Base-by-base conservation (phyloP, 2,888 invertebrate genomes). In the Chrysodeixis includens region DNA sequence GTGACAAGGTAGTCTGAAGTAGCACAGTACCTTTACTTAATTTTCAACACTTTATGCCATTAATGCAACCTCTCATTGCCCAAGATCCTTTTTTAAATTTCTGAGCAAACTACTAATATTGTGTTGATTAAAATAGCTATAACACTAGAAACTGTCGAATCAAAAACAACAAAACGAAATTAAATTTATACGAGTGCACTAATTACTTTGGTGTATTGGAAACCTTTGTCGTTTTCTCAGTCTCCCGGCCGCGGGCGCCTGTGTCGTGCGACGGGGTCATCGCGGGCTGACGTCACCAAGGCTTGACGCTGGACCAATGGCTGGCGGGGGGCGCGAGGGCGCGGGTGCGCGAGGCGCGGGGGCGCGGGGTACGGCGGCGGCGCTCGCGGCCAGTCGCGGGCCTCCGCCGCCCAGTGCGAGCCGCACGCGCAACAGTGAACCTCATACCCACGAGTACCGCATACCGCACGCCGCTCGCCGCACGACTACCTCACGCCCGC, bases 321-420 rank as follows among this genome's bases (percentile, higher is more conserved):
- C 83, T 83, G 76, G 69, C 84, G 69, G 77, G 79, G 59, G 78
- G 80, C 81, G 62, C 72, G 84, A 63, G 83, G 73, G 83, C 76
- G 81, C 74, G 56, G 62, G 64, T 68, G 74, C 72, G 84, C 64
- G 83, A 71, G 83, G 77, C 72, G 84, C 64, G 83, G 73, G 83
- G 77, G 81, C 74, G 59, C 69, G 64, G 69, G 75, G 64, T 78
- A 85, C 83, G 83, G 79, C 78, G 79, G 82, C 76, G 82, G 83
- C 83, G 85, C 83, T 81, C 90, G 86, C 81, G 88, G 87, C 86
- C 86, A 88, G 88, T 88, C 86, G 87, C 88, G 88, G 89, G 88
- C 87, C 88, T 82, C 85, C 87, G 88, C 90, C 91, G 89, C 88
- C 87, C 92, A 90, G 90, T 89, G 89, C 84, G 82, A 83, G 85